Conservation (phyloP, 2,113 vertebrate species). For the Hemiscyllium ocellatum region DNA sequence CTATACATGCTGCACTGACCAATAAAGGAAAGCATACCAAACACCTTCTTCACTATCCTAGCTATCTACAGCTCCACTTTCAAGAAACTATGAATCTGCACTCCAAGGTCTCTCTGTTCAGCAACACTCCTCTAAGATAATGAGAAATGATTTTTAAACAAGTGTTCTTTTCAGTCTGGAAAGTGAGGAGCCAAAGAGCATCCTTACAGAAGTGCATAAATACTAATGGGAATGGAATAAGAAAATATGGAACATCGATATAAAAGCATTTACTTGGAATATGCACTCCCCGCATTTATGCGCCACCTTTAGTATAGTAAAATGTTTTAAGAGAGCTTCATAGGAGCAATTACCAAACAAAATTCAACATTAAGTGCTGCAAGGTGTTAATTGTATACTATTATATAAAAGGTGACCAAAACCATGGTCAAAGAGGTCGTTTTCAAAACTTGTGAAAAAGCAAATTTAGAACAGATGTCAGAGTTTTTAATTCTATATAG, state of each 20-base stretch:
- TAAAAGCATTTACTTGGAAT: too few relatives aligned
- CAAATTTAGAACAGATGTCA: neutral
- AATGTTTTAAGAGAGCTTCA: neutral
- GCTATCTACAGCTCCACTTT: too few relatives aligned
- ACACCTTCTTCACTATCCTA: too few relatives aligned
- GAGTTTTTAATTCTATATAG: neutral
- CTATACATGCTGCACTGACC: too few relatives aligned
- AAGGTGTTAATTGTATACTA: neutral
- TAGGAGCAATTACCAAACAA: neutral
- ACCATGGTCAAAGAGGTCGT: neutral
- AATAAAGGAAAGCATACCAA: too few relatives aligned
- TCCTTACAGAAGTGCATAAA: neutral
- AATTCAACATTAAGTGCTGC: neutral
- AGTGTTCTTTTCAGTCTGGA: neutral
- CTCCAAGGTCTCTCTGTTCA: too few relatives aligned
- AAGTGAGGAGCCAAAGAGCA: neutral
- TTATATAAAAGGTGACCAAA: neutral
- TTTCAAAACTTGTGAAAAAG: neutral
- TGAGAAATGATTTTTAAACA: neutral
- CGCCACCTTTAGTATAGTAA: neutral
- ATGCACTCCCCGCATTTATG: too few relatives aligned
- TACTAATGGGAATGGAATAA: neutral
- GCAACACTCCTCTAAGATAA: too few relatives aligned
- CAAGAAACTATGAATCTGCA: too few relatives aligned
- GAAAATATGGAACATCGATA: neutral